Percentiles rank a stretch among this genome's conserved stretches.
These are phyloP conservation scores for Chromoteleia sp. DNA, from an alignment of 2,888 invertebrate species.

Conservation along the genomic window DNA sequence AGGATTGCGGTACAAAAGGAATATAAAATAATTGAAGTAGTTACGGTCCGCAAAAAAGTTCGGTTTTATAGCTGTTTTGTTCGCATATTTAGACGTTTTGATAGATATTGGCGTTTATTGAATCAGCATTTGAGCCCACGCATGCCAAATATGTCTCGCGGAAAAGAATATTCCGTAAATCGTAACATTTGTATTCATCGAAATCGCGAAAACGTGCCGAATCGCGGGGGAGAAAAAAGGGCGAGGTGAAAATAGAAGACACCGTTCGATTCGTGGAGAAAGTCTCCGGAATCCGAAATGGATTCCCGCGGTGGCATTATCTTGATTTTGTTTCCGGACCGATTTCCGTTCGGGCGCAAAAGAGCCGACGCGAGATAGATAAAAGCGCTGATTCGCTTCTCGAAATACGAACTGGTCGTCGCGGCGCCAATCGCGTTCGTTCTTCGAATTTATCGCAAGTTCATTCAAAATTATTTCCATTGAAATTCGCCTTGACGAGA, in stretches of 20 bases:
- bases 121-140: conserved; percentile 35
- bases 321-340: conserved; percentile 66
- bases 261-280: conserved; percentile 54
- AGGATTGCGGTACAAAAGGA: no score
- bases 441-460: conserved; percentile 37
- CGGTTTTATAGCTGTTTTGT: conserved; percentile 2
- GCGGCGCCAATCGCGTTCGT: conserved; percentile 41
- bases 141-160: conserved; percentile 36
- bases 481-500: conserved; percentile 17
- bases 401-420: conserved; percentile 36
- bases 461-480: conserved; percentile 48
- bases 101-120: conserved; percentile 41
- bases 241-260: conserved; percentile 58
- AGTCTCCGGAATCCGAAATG: conserved; percentile 62
- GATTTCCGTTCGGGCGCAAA: conserved; percentile 54
- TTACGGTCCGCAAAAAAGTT: not conserved
- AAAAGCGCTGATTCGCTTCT: conserved; percentile 57
- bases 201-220: conserved; percentile 66
- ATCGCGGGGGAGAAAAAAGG: conserved; percentile 44
- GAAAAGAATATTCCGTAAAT: conserved; percentile 51
- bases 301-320: conserved; percentile 61
- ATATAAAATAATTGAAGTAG: no score
- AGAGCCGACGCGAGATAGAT: conserved; percentile 55
- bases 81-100: conserved; percentile 1
- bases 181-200: conserved; percentile 65